Evolutionary conservation across 2,888 invertebrate genomes (phyloP), one percentile per base, ranked within the genome.

Genomic region (Chrysotoxum bicinctum): DNA sequence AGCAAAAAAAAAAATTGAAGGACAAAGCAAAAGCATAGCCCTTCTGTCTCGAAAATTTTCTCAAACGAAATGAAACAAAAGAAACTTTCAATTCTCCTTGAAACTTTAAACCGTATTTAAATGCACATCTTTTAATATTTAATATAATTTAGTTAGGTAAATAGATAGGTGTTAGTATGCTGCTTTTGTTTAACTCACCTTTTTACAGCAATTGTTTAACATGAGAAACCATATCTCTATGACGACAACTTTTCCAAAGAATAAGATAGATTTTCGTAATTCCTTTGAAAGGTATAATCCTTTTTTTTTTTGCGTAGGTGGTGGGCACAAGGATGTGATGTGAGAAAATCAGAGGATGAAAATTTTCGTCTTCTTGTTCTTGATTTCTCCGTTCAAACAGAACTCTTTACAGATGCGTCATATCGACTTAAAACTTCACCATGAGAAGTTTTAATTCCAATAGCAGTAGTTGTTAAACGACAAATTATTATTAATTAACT

Each of bases 21-120:
- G 84, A 84, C 84, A 84, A 84, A 84, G 75, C 74, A 74, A 84
- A 84, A 84, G 75, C 74, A 74, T 12, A 50, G 48, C 75, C 84
- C 66, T 66, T 68, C 56, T 54, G 70, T 66, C 69, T 16, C 19
- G 62, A n/a, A 48, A 32, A 5, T 37, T 6, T 30, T 45, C 12
- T 62, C 14, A n/a, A 37, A 37, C 0, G 30, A 69, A 35, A 54
- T 21, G 23, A 56, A 60, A 68, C 40, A 66, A 58, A 70, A 75
- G 26, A 50, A 75, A 76, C 30, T 50, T 70, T 35, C 12, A 35
- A 6, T 21, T 56, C 35, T 56, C 35, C 50, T 50, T 50, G 50
- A 50, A 48, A 48, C 1, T 48, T 23, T 6, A 40, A 14, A 48
- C 21, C 14, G 21, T 14, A 12, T 12, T 48, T 21, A 1, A 48